Percentiles rank a stretch among this genome's conserved stretches.
phyloP scores from a whole-genome alignment of 2,113 vertebrate genomes.

The Scolopax mira region DNA sequence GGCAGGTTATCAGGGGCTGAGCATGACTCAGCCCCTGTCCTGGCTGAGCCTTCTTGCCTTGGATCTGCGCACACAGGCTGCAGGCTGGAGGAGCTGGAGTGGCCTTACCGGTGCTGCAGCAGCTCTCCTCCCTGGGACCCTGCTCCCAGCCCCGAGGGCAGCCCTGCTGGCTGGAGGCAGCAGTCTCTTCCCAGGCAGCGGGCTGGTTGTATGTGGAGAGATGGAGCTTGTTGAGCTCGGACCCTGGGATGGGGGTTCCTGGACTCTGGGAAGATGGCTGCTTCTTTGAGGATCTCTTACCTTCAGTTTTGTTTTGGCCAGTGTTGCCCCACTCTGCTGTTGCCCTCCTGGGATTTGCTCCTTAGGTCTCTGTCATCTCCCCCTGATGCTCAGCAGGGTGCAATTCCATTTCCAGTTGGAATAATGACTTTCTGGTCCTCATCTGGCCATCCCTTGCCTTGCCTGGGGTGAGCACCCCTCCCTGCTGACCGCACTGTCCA shows the following conservation, averaged over 20 bases:
- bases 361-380: not conserved
- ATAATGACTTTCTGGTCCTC: not conserved
- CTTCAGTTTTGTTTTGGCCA: not conserved
- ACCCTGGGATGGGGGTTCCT: not conserved
- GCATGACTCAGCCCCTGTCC: constrained; percentile 7
- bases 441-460: not conserved
- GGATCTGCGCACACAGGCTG: not conserved
- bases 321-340: not conserved
- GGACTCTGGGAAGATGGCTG: not conserved
- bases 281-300: not conserved
- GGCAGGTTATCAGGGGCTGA: constrained; percentile 42
- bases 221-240: not conserved
- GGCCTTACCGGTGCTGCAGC: not conserved
- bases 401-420: constrained; percentile 2
- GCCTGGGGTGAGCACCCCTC: not conserved
- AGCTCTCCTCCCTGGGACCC: not conserved
- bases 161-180: fast-evolving
- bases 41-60: not conserved
- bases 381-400: not conserved
- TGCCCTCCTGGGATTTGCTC: not conserved
- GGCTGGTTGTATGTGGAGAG: not conserved
- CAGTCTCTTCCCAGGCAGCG: not conserved
- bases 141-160: fast-evolving
- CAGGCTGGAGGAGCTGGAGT: not conserved
- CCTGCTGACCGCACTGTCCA: not conserved